A percentile compares a stretch with the other conserved stretches of the same genome.
phyloP scores from a whole-genome alignment of 2,888 invertebrate species.

The Troides helena region DNA sequence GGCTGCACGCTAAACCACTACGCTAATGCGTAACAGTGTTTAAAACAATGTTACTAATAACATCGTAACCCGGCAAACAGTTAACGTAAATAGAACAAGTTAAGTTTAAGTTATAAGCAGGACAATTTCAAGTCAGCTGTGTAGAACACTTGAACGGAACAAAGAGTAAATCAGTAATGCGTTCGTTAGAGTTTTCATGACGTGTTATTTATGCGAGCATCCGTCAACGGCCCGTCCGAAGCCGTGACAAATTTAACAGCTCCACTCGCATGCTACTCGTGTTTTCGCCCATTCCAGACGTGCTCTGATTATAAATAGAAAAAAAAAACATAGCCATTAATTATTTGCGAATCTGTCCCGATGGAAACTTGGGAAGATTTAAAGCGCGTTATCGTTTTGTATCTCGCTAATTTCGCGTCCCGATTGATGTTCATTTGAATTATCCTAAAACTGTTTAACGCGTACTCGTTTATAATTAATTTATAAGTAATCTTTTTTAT shows the following conservation, averaged over 20 bases:
- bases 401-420: conserved; percentile 25
- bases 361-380: conserved; percentile 60
- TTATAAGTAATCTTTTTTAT: too few species aligned
- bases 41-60: too few species aligned
- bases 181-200: conserved; percentile 48
- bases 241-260: conserved; percentile 76
- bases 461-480: too few species aligned
- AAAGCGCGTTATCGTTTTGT: conserved; percentile 57
- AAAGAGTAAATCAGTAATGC: conserved; percentile 28
- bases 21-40: too few species aligned
- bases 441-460: conserved; percentile 7
- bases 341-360: conserved; percentile 74
- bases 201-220: conserved; percentile 68
- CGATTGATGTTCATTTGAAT: conserved; percentile 26
- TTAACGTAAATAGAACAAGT: too few species aligned
- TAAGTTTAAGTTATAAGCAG: too few species aligned
- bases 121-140: background rate
- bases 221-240: conserved; percentile 59
- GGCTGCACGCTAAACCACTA: too few species aligned
- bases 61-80: too few species aligned
- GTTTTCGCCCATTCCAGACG: conserved; percentile 38
- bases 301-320: conserved; percentile 39
- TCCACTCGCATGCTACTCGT: conserved; percentile 48
- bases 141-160: conserved; percentile 7
- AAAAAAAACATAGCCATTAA: conserved; percentile 55